Evolutionary conservation across 2,888 invertebrate genomes (phyloP), one percentile per base, ranked within the genome.

Genomic region (Bruchidius siliquastri): DNA sequence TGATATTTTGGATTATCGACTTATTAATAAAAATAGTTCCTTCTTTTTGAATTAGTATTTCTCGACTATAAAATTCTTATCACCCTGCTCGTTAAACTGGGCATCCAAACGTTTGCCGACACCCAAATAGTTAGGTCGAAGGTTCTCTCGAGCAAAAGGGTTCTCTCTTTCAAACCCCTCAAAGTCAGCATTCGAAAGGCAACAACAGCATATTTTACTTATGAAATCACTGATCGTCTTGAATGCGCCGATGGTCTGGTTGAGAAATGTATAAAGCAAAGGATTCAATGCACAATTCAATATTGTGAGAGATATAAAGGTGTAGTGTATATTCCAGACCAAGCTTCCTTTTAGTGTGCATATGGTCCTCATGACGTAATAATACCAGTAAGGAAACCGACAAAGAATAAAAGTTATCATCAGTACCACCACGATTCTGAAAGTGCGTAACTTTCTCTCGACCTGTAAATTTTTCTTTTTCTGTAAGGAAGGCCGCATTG

Each of bases 241-340:
- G 67, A 80, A 76, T 20, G 80, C 79, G 20, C 79, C 77, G 22
- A 89, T 81, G 2, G 90, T 88, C 79, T 89, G 88, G 66, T 89
- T 88, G 8, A 91, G 83, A 78, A 90, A 91, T 0, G 90, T 89
- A 78, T 91, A 91, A 30, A 91, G 83, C 71, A 91, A 86, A 0
- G 91, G 91, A 86, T 91, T 90, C 22, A 90, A 74, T 0, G 88
- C 88, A 69, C 89, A 89, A 78, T 89, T 90, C 3, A 88, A 74
- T 67, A 90, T 81, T 4, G 88, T 88, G n/a, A 91, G 79, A 3
- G 88, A 81, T 13, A 88, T 88, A 3, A 90, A 87, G n/a, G 83
- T 77, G 73, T 88, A 88, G 77, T 88, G 87, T 13, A 89, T 76
- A 68, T 88, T 83, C 89, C 89, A 90, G 79, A 77, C 72, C 3